phyloP scores from a whole-genome alignment of 2,797 vertebrate genomes.

The Anguilla megastoma region DNA sequence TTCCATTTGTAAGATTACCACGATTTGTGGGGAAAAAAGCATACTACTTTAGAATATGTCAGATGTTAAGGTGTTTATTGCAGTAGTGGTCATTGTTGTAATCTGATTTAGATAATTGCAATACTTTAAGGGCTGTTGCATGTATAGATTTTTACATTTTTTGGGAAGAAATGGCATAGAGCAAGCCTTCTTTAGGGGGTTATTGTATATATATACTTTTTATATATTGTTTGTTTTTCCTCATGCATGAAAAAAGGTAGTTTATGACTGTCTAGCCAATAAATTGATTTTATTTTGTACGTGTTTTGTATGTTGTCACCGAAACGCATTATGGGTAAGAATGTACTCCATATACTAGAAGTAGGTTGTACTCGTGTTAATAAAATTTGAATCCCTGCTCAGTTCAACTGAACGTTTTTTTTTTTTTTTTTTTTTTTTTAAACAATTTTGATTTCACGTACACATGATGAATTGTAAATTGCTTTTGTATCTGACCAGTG shows the following conservation, averaged over 20 bases:
- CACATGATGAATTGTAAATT: neutral
- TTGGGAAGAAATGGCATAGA: neutral
- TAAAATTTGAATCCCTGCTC: slow-evolving; percentile 9
- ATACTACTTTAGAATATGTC: neutral
- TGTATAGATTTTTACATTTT: slow-evolving; percentile 17
- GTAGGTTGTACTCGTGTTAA: slow-evolving; percentile 28
- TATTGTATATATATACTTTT: slow-evolving; percentile 13
- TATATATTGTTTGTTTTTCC: slow-evolving; percentile 21
- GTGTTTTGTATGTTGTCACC: slow-evolving; percentile 30
- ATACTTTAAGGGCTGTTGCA: slow-evolving; percentile 37
- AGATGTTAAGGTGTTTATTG: neutral
- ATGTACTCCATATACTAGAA: neutral
- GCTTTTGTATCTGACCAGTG: neutral
- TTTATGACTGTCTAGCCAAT: slow-evolving; percentile 20
- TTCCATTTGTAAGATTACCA: neutral
- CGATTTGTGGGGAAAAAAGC: neutral
- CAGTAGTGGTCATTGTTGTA: neutral
- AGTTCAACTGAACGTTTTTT: neutral
- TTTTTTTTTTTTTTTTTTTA: neutral
- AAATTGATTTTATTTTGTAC: slow-evolving; percentile 30
- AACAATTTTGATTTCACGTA: neutral
- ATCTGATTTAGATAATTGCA: slow-evolving; percentile 17
- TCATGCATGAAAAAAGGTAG: slow-evolving; percentile 29
- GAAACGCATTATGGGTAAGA: neutral
- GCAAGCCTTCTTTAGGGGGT: neutral